Conservation (phyloP, 1,140 invertebrate species). For the Stenopsyche tienmushanensis region DNA sequence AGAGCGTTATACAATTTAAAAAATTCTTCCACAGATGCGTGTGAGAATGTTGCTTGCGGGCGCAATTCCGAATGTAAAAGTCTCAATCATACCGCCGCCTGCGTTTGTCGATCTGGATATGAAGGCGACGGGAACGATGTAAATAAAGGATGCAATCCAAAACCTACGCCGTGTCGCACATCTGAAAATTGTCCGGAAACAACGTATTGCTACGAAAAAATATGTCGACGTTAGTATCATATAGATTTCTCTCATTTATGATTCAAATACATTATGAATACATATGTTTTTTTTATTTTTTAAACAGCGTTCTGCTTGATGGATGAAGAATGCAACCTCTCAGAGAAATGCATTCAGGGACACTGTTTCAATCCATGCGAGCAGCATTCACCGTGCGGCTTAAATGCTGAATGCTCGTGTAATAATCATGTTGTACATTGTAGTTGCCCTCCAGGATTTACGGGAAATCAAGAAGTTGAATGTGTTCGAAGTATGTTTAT, state of each 20-base stretch:
- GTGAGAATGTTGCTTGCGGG: constrained; percentile 73
- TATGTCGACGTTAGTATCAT: constrained; percentile 72
- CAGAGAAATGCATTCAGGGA: constrained; percentile 77
- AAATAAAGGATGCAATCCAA: constrained; percentile 73
- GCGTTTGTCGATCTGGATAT: constrained; percentile 76
- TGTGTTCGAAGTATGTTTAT: constrained; percentile 75
- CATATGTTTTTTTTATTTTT: constrained; percentile 18
- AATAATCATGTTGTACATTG: constrained; percentile 77
- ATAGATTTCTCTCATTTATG: constrained; percentile 41
- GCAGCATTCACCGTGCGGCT: constrained; percentile 75
- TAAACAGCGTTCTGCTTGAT: constrained; percentile 73
- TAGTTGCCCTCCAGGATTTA: constrained; percentile 80
- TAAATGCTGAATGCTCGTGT: constrained; percentile 82
- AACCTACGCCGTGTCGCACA: constrained; percentile 68
- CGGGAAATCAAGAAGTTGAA: constrained; percentile 80
- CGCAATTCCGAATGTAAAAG: constrained; percentile 80
- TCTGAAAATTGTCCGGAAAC: constrained; percentile 73
- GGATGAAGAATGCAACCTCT: constrained; percentile 75
- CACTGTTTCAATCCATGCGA: constrained; percentile 85
- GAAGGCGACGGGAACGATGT: constrained; percentile 71
- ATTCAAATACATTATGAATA: constrained; percentile 20
- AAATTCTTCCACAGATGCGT: constrained; percentile 63
- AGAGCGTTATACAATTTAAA: too few species aligned
- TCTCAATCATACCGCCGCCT: constrained; percentile 69
- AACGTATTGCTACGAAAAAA: constrained; percentile 78